These are phyloP conservation scores for Drosophila nebulosa DNA, from an alignment of 1,140 invertebrate species.

Conservation along the genomic window DNA sequence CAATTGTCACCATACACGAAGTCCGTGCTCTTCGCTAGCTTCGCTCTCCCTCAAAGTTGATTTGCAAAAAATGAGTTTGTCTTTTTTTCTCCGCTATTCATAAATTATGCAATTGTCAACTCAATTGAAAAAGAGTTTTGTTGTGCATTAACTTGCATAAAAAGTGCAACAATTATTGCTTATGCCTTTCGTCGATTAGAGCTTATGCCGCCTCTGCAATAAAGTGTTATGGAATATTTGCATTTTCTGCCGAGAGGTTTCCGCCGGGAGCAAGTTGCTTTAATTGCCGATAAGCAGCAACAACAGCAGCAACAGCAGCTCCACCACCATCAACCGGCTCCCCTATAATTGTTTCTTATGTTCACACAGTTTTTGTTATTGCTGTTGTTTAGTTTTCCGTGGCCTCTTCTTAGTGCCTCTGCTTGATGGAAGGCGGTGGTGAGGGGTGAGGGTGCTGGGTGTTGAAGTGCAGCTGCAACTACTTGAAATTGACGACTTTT, in stretches of 20 bases:
- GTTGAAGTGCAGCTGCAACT: neutral
- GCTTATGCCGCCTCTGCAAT: neutral
- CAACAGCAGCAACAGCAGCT: neutral
- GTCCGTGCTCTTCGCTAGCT: neutral
- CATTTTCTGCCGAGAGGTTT: neutral
- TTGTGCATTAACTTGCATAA: conserved; percentile 23
- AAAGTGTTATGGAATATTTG: neutral
- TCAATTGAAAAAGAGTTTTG: conserved; percentile 9
- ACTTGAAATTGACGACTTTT: neutral
- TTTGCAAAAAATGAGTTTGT: neutral
- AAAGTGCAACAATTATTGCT: conserved; percentile 14
- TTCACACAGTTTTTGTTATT: neutral
- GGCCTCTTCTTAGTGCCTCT: neutral
- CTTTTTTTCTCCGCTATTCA: neutral
- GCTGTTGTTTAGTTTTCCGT: neutral
- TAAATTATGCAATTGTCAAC: conserved; percentile 16
- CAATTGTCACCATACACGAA: conserved; percentile 33
- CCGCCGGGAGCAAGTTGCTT: neutral
- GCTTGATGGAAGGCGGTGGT: neutral
- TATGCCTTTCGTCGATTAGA: neutral
- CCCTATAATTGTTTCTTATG: conserved; percentile 4
- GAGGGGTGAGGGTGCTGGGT: neutral
- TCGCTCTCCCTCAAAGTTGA: neutral
- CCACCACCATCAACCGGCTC: neutral
- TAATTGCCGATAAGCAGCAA: conserved; percentile 6